These are phyloP conservation scores for Typhlomys cinereus DNA, from an alignment of 2,113 vertebrate genomes.

Conservation along the genomic window DNA sequence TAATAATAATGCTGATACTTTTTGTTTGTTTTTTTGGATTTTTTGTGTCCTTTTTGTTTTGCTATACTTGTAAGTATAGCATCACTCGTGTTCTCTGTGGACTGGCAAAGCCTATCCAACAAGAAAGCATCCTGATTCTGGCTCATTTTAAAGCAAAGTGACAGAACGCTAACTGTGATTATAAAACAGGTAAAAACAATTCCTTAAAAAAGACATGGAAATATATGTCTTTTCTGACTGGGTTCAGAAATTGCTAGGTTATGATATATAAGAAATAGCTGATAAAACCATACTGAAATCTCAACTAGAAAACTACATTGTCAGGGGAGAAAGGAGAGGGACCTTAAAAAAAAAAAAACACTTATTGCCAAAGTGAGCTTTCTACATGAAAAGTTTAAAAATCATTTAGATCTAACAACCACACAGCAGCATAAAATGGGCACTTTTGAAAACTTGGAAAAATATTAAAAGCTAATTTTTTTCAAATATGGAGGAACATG, in stretches of 20 bases:
- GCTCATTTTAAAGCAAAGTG: slow-evolving; percentile 85
- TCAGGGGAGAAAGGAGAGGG: slow-evolving; percentile 51
- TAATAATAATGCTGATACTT: slow-evolving; percentile 81
- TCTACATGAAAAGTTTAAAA: slow-evolving; percentile 89
- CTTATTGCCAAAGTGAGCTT: slow-evolving; percentile 90
- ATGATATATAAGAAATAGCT: slow-evolving; percentile 82
- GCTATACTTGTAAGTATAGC: slow-evolving; percentile 82
- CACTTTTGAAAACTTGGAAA: slow-evolving; percentile 88
- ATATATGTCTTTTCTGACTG: slow-evolving; percentile 82
- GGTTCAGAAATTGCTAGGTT: slow-evolving; percentile 83
- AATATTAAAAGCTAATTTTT: slow-evolving; percentile 87
- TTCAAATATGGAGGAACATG: slow-evolving; percentile 78
- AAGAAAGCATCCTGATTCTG: slow-evolving; percentile 83
- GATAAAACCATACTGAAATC: slow-evolving; percentile 85
- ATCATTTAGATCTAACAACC: slow-evolving; percentile 87
- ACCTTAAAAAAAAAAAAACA: slow-evolving; percentile 86
- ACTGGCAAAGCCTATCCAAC: slow-evolving; percentile 77
- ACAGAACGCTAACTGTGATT: slow-evolving; percentile 85
- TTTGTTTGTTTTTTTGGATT: slow-evolving; percentile 15
- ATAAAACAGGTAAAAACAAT: slow-evolving; percentile 88
- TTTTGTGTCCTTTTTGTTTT: not conserved
- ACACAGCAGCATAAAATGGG: slow-evolving; percentile 91
- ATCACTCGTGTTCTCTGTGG: slow-evolving; percentile 79
- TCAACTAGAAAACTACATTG: slow-evolving; percentile 86
- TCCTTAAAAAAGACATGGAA: slow-evolving; percentile 86